These are phyloP conservation scores for Premnoplex brunnescens DNA, from an alignment of 2,797 vertebrate species.

Conservation along the genomic window DNA sequence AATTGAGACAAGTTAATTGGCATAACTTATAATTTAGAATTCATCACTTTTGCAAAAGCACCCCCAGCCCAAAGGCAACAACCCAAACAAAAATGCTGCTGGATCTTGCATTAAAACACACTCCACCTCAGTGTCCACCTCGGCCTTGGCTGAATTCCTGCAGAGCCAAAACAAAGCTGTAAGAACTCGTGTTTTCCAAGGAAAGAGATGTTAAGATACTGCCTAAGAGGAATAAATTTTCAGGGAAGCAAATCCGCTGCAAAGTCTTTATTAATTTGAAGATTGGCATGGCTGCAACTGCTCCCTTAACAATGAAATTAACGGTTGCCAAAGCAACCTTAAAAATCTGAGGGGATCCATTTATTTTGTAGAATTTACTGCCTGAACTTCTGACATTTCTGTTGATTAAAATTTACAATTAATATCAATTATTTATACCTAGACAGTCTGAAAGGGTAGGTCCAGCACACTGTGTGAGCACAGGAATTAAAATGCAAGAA, in stretches of 20 bases:
- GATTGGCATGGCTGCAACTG: not conserved
- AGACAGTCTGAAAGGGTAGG: not conserved
- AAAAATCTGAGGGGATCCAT: not conserved
- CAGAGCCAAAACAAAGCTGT: not conserved
- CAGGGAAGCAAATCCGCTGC: not conserved
- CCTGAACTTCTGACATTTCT: conserved; percentile 3
- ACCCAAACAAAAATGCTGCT: not conserved
- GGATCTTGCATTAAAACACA: not conserved
- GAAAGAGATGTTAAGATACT: not conserved
- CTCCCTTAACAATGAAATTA: not conserved
- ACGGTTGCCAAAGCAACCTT: conserved; percentile 14
- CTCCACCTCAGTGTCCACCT: not conserved
- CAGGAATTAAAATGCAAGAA: not conserved
- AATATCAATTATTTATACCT: not conserved
- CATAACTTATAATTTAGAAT: fast-evolving
- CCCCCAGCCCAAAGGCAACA: not conserved
- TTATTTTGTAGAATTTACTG: not conserved
- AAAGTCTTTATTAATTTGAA: not conserved
- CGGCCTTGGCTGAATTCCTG: not conserved
- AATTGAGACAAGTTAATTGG: not conserved
- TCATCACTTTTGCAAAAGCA: not conserved
- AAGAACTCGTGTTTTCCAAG: not conserved
- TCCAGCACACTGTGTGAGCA: not conserved
- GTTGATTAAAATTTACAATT: conserved; percentile 18
- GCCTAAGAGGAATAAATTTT: not conserved